These are phyloP conservation scores for Urophycis tenuis DNA, from an alignment of 2,797 vertebrate genomes.

Conservation along the genomic window DNA sequence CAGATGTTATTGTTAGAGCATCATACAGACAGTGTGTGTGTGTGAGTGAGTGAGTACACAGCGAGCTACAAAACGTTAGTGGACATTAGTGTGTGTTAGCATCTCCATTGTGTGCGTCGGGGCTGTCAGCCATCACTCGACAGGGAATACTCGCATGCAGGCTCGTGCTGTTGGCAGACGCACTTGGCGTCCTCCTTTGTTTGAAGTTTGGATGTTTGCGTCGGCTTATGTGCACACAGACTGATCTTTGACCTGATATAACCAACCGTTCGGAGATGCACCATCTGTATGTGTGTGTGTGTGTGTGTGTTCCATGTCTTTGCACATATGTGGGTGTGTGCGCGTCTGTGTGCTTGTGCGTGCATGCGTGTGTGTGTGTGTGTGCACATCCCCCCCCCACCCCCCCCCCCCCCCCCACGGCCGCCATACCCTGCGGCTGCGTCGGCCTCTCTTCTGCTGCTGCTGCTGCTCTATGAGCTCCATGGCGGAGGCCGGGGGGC, in stretches of 20 bases:
- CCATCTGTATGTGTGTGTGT: not conserved
- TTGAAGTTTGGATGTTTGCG: too few relatives aligned
- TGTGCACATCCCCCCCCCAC: not conserved
- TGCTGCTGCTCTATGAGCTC: constrained; percentile 89
- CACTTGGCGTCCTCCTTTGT: too few relatives aligned
- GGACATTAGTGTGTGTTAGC: too few relatives aligned
- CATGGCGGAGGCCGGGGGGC: constrained; percentile 83
- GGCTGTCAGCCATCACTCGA: too few relatives aligned
- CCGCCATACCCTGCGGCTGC: constrained; percentile 81
- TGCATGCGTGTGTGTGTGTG: constrained; percentile 15
- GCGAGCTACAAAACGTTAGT: constrained; percentile 18
- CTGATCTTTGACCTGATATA: too few relatives aligned
- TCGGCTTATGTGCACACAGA: too few relatives aligned
- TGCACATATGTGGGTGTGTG: not conserved
- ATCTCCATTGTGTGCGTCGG: too few relatives aligned
- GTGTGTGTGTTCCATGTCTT: not conserved
- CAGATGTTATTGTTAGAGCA: too few relatives aligned
- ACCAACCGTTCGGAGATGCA: too few relatives aligned
- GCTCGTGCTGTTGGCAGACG: too few relatives aligned
- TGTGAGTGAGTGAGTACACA: constrained; percentile 38
- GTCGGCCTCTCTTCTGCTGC: constrained; percentile 83
- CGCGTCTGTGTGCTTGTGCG: constrained; percentile 4
- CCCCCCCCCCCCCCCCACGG: too few relatives aligned
- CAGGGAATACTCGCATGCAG: too few relatives aligned
- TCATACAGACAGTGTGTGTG: not conserved